A percentile compares a stretch with the other conserved stretches of the same genome.
Conservation (phyloP, 2,113 vertebrate genomes). For the Ctenomys sociabilis region DNA sequence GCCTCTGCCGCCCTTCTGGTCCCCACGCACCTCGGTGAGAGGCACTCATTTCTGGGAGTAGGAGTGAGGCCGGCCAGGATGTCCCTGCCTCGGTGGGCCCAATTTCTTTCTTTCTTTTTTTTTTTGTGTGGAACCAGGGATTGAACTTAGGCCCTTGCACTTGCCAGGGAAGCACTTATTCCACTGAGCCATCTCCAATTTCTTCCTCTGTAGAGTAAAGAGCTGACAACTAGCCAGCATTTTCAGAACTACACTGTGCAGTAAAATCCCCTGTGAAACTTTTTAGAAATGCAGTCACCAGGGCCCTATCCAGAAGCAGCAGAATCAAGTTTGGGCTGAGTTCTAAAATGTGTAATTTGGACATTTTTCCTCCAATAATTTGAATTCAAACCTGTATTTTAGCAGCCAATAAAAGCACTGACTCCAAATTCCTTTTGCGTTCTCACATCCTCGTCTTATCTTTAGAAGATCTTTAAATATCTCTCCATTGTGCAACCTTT, state of each 20-base stretch:
- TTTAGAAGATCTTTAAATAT: slow-evolving; percentile 48
- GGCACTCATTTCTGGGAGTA: accelerated
- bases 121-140: too few relatives aligned
- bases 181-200: too few relatives aligned
- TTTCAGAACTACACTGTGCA: not conserved
- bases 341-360: not conserved
- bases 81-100: not conserved
- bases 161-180: too few relatives aligned
- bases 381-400: slow-evolving; percentile 43
- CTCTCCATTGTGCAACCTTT: not conserved
- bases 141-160: too few relatives aligned
- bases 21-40: accelerated
- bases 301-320: not conserved
- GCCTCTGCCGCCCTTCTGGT: accelerated
- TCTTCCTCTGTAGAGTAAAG: not conserved
- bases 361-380: not conserved
- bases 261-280: not conserved
- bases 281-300: not conserved
- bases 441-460: not conserved
- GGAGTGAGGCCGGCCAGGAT: accelerated
- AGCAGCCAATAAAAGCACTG: not conserved
- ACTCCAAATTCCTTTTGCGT: not conserved
- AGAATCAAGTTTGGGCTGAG: not conserved
- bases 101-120: not conserved
- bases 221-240: not conserved